Conservation (phyloP, 2,113 vertebrate species). For the Lepus timidus region DNA sequence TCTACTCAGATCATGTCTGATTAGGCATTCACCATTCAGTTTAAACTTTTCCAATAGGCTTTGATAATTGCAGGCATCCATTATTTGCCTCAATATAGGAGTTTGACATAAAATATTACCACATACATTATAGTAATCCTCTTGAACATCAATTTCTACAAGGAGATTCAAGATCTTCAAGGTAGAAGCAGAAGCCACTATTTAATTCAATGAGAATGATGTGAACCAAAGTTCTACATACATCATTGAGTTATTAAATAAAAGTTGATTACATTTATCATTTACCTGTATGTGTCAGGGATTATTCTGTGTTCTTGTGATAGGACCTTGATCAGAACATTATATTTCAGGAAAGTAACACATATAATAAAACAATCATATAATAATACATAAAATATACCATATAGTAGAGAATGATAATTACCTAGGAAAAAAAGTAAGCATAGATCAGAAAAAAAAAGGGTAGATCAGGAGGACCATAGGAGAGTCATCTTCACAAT, state of each 20-base stretch:
- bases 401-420: background rate
- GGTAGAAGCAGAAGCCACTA: background rate
- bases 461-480: no score
- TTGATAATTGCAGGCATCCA: background rate
- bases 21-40: background rate
- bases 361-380: background rate
- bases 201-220: background rate
- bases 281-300: background rate
- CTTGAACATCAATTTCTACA: background rate
- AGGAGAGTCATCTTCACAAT: background rate
- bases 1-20: background rate
- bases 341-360: background rate
- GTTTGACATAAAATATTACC: background rate
- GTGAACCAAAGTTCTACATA: background rate
- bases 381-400: background rate
- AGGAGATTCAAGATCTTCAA: conserved; percentile 18
- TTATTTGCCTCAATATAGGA: conserved; percentile 7
- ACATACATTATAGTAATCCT: background rate
- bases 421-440: background rate
- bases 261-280: background rate
- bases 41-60: background rate
- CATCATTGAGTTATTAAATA: background rate
- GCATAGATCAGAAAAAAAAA: background rate
- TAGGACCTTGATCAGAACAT: no score
- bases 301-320: background rate